Conservation (phyloP, 2,113 vertebrate genomes). For the Callithrix jacchus region DNA sequence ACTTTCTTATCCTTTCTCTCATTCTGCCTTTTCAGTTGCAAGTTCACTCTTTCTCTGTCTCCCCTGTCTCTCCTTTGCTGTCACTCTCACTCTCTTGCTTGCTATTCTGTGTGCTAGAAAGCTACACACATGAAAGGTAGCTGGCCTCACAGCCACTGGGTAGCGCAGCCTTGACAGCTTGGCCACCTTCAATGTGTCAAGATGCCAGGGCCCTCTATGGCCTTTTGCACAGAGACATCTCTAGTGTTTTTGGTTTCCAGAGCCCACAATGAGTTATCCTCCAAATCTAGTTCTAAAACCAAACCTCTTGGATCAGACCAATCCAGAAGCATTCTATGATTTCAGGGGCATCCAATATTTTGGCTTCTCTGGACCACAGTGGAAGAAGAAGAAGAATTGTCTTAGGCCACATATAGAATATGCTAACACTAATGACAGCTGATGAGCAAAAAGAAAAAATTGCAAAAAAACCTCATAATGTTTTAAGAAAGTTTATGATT, state of each 20-base stretch:
- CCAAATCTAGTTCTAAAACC: background rate
- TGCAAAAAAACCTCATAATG: no score
- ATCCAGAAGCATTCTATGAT: background rate
- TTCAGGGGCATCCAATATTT: no score
- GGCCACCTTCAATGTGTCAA: background rate
- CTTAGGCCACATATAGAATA: no score
- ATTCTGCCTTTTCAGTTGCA: constrained; percentile 17
- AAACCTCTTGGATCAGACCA: background rate
- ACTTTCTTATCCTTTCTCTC: constrained; percentile 19
- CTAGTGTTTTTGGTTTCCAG: background rate
- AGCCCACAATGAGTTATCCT: background rate
- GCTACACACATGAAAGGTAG: background rate
- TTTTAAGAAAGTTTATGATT: no score
- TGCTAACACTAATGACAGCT: no score
- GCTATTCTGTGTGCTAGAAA: background rate
- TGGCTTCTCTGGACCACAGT: no score
- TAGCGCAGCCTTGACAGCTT: background rate
- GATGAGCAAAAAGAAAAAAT: no score
- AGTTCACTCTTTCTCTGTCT: background rate
- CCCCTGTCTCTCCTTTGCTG: background rate
- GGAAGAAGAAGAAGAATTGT: no score
- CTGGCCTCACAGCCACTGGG: background rate
- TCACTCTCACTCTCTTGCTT: background rate
- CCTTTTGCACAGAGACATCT: background rate
- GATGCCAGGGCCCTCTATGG: background rate